Conservation (phyloP, 1,140 invertebrate genomes). For the Vollenhovia emeryi region DNA sequence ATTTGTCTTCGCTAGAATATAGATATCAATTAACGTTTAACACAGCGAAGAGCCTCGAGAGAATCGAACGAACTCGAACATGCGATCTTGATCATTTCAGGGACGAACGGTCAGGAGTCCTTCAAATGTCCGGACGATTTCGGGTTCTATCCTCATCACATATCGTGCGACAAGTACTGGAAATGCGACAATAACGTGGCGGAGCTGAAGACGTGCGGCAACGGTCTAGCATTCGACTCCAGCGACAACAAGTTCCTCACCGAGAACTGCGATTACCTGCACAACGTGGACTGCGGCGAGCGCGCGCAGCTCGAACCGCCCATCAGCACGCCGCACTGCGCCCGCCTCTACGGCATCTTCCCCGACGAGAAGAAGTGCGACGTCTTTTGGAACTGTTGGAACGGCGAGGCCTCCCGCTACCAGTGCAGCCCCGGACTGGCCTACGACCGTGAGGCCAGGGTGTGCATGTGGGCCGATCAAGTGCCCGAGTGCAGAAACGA, state of each 20-base stretch:
- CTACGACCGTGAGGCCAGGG: constrained; percentile 95
- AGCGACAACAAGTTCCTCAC: constrained; percentile 95
- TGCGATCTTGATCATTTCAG: constrained; percentile 82
- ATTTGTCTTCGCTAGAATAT: not conserved
- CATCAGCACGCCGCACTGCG: constrained; percentile 93
- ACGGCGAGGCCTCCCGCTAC: constrained; percentile 96
- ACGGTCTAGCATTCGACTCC: constrained; percentile 96
- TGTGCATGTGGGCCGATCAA: constrained; percentile 98
- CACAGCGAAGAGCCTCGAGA: not conserved
- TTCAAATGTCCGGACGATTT: constrained; percentile 98
- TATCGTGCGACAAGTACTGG: constrained; percentile 98
- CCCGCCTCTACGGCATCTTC: constrained; percentile 96
- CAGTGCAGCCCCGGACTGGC: constrained; percentile 97
- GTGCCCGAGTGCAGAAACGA: constrained; percentile 95
- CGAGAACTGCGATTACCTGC: constrained; percentile 97
- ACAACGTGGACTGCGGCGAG: constrained; percentile 97
- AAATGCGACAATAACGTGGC: constrained; percentile 96
- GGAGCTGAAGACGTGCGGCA: constrained; percentile 96
- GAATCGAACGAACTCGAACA: not conserved
- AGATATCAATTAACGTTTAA: not conserved
- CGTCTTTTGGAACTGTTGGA: constrained; percentile 98
- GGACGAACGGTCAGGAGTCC: constrained; percentile 88
- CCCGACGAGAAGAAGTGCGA: constrained; percentile 95
- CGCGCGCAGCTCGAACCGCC: constrained; percentile 94
- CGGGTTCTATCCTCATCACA: constrained; percentile 96